Percentiles rank a stretch among this genome's conserved stretches.
phyloP scores from a whole-genome alignment of 2,113 vertebrate genomes.

The Larimichthys crocea region DNA sequence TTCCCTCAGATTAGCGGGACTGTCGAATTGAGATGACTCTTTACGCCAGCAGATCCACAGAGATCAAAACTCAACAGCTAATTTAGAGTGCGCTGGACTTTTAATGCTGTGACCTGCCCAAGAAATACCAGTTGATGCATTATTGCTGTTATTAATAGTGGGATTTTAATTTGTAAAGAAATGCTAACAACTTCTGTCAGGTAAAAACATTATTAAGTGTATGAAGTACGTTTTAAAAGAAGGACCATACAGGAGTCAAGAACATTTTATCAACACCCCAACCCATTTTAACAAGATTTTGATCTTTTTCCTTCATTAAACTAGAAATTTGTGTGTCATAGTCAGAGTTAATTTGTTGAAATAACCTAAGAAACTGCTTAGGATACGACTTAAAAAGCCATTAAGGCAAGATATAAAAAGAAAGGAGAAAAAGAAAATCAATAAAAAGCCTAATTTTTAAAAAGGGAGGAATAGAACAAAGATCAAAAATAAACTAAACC shows the following conservation, averaged over 20 bases:
- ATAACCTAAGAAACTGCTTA: neutral
- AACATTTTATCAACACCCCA: neutral
- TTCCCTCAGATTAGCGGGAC: conserved; percentile 73
- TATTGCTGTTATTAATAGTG: neutral
- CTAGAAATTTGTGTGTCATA: neutral
- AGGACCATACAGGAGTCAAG: neutral
- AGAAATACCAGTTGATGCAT: conserved; percentile 13
- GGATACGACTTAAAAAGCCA: neutral
- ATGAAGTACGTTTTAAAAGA: neutral
- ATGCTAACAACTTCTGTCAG: neutral
- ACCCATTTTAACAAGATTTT: neutral
- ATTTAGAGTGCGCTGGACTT: conserved; percentile 27
- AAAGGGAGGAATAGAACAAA: neutral
- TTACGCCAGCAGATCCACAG: conserved; percentile 52
- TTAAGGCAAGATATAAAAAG: neutral
- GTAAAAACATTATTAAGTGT: neutral
- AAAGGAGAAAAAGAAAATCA: neutral
- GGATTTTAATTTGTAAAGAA: neutral
- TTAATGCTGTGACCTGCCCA: neutral
- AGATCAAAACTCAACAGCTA: conserved; percentile 49
- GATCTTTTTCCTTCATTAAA: neutral
- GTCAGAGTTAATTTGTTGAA: neutral
- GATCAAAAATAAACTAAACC: neutral
- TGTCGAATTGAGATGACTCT: conserved; percentile 62
- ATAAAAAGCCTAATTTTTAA: neutral